phyloP scores from a whole-genome alignment of 2,888 invertebrate species.

The Neoascia interrupta region DNA sequence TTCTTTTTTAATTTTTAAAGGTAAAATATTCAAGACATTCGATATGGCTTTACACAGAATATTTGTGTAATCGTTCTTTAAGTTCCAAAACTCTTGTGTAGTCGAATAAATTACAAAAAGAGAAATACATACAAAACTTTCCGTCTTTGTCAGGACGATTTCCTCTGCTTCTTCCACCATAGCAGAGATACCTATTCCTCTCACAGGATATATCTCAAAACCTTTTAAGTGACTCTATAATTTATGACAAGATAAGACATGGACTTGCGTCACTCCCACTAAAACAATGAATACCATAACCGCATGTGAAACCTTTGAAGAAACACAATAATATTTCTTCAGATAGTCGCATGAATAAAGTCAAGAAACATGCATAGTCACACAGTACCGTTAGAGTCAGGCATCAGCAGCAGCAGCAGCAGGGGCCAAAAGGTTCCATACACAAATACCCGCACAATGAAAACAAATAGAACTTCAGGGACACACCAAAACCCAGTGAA shows the following conservation, averaged over 20 bases:
- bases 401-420: conserved; percentile 10
- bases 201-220: conserved; percentile 22
- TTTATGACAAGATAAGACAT: conserved; percentile 36
- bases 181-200: no score
- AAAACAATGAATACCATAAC: conserved; percentile 31
- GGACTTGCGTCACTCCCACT: conserved; percentile 23
- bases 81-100: no score
- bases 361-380: background rate
- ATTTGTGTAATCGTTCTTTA: no score
- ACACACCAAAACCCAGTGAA: conserved; percentile 24
- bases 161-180: no score
- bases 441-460: conserved; percentile 13
- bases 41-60: no score
- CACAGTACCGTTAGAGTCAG: no score
- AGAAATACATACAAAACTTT: no score
- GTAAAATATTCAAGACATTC: no score
- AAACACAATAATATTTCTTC: conserved; percentile 29
- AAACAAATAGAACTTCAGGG: conserved; percentile 29
- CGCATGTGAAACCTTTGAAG: conserved; percentile 39
- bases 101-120: no score
- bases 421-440: conserved; percentile 10
- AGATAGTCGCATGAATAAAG: conserved; percentile 36
- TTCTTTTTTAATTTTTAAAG: no score
- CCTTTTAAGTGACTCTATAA: conserved; percentile 38
- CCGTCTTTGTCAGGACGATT: no score